Percentiles rank a stretch among this genome's conserved stretches.
Conservation (phyloP, 2,113 vertebrate genomes). For the Oenanthe melanoleuca region DNA sequence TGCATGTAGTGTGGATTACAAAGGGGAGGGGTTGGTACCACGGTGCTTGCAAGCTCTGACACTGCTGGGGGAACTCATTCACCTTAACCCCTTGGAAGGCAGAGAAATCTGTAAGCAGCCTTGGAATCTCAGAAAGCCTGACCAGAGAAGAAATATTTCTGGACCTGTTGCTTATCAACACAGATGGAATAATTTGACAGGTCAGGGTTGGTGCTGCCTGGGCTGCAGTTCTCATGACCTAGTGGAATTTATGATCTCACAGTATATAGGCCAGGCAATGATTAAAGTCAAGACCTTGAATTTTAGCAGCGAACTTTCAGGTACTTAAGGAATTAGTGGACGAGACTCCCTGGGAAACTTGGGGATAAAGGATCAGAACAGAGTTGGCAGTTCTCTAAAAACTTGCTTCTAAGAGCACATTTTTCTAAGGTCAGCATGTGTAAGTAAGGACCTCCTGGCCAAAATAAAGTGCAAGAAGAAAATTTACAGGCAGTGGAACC, state of each 20-base stretch:
- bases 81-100: neutral
- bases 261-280: neutral
- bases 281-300: neutral
- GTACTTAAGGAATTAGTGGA: neutral
- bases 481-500: neutral
- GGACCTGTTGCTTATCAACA: neutral
- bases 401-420: neutral
- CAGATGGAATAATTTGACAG: neutral
- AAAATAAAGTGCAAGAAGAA: neutral
- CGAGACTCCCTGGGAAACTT: neutral
- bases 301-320: neutral
- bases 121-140: neutral
- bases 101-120: neutral
- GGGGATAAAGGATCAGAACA: neutral
- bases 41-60: neutral
- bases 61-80: neutral
- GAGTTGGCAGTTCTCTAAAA: neutral
- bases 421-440: neutral
- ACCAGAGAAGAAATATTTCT: neutral
- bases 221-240: neutral
- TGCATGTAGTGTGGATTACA: neutral
- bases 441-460: neutral
- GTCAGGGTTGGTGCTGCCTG: neutral
- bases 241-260: neutral
- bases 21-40: neutral